Percentiles rank a stretch among this genome's conserved stretches.
Evolutionary conservation across 2,888 invertebrate genomes (phyloP).

Genomic region (Omphaloscelis lunosa): DNA sequence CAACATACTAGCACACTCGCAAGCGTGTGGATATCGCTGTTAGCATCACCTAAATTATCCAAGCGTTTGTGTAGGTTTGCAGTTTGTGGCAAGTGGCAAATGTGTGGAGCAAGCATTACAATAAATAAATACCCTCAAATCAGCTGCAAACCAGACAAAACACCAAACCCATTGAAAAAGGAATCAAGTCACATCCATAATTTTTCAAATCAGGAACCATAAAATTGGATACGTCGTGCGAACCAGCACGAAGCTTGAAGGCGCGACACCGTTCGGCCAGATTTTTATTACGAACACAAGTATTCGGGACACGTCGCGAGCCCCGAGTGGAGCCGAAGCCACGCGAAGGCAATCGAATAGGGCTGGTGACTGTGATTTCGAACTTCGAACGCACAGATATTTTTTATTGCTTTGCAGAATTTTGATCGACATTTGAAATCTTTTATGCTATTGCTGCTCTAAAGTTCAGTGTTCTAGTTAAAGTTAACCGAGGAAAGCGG

Average conservation of each 20-base stretch:
- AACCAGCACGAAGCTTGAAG: constrained; percentile 59
- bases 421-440: constrained; percentile 47
- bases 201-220: constrained; percentile 75
- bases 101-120: no score
- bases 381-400: constrained; percentile 54
- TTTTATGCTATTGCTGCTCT: constrained; percentile 14
- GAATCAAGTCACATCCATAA: constrained; percentile 63
- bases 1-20: no score
- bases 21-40: no score
- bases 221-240: constrained; percentile 74
- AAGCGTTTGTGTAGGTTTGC: no score
- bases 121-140: constrained; percentile 10
- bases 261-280: constrained; percentile 69
- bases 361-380: constrained; percentile 61
- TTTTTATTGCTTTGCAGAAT: constrained; percentile 36
- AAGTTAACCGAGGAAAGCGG: constrained; percentile 31
- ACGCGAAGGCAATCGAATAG: constrained; percentile 54
- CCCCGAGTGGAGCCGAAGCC: constrained; percentile 68
- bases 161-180: constrained; percentile 43
- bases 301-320: constrained; percentile 74
- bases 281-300: constrained; percentile 73
- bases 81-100: no score
- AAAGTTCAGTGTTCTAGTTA: constrained; percentile 35
- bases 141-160: constrained; percentile 38
- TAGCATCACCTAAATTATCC: no score